These are phyloP conservation scores for Triplophysa siluroides DNA, from an alignment of 2,113 vertebrate genomes.

Conservation along the genomic window DNA sequence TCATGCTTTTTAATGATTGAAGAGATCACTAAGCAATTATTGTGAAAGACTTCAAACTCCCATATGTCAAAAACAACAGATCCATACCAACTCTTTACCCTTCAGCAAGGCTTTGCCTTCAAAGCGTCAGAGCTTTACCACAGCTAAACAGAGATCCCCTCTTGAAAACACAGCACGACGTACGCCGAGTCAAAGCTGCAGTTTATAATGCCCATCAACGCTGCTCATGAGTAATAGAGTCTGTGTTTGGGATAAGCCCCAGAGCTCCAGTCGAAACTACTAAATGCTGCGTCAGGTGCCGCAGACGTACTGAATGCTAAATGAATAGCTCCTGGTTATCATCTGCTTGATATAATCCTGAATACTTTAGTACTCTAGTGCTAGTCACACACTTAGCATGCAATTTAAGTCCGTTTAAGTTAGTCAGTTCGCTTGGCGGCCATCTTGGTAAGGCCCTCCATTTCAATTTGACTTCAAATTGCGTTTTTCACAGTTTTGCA, in stretches of 20 bases:
- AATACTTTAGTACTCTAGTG: neutral
- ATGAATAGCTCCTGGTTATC: neutral
- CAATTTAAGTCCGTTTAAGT: neutral
- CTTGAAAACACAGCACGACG: neutral
- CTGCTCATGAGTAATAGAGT: conserved; percentile 25
- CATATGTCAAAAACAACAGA: conserved; percentile 35
- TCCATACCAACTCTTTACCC: conserved; percentile 28
- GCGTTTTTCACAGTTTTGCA: too few species aligned
- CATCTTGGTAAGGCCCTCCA: too few species aligned
- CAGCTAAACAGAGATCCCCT: conserved; percentile 18
- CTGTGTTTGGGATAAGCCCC: conserved; percentile 24
- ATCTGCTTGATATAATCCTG: neutral
- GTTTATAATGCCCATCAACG: conserved; percentile 32
- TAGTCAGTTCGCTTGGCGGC: too few species aligned
- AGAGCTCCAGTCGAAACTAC: conserved; percentile 33
- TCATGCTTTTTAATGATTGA: conserved; percentile 20
- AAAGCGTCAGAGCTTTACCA: conserved; percentile 8
- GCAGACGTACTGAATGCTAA: conserved; percentile 33
- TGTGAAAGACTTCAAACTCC: conserved; percentile 22
- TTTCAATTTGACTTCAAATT: too few species aligned
- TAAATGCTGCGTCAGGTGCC: conserved; percentile 4
- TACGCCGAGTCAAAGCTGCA: neutral
- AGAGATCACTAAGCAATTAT: conserved; percentile 37
- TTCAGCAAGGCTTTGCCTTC: conserved; percentile 11
- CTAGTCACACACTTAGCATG: neutral